These are phyloP conservation scores for Drosophila athabasca DNA, from an alignment of 1,140 invertebrate genomes.

Conservation along the genomic window DNA sequence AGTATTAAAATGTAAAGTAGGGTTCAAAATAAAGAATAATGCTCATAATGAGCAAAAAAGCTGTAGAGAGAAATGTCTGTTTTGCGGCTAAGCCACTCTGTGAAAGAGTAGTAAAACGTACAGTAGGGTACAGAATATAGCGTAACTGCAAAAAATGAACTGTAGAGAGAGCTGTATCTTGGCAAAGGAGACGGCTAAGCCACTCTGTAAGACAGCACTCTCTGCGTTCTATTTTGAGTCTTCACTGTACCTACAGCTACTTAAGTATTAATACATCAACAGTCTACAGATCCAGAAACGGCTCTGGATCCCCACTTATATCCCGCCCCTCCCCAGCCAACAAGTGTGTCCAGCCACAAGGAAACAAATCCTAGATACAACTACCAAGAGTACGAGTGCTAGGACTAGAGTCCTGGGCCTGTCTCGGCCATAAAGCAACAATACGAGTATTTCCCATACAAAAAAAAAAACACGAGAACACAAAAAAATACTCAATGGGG, in stretches of 20 bases:
- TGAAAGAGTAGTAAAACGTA: neutral
- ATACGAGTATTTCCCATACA: conserved; percentile 6
- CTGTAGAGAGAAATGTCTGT: too few relatives aligned
- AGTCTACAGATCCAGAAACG: conserved; percentile 29
- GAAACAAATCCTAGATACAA: conserved; percentile 3
- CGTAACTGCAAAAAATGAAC: too few relatives aligned
- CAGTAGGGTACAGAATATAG: neutral
- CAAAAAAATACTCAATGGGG: conserved; percentile 6
- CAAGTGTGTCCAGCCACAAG: conserved; percentile 1
- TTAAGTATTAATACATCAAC: conserved; percentile 52
- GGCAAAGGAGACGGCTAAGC: too few relatives aligned
- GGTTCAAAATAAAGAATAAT: too few relatives aligned
- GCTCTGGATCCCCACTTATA: conserved; percentile 12
- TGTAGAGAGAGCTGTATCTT: too few relatives aligned
- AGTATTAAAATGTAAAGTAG: conserved; percentile 6
- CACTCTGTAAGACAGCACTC: too few relatives aligned
- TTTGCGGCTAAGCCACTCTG: too few relatives aligned
- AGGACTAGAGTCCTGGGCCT: conserved; percentile 2
- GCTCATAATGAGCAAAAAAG: too few relatives aligned
- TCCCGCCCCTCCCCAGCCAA: too few relatives aligned
- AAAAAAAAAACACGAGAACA: conserved; percentile 7
- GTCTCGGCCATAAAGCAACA: conserved; percentile 10
- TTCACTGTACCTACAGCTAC: conserved; percentile 1
- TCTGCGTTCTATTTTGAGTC: too few relatives aligned
- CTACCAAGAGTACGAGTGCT: neutral